Evolutionary conservation across 1,140 invertebrate genomes (phyloP), one percentile per base, ranked within the genome.

Genomic region (Agraylea sexmaculata): DNA sequence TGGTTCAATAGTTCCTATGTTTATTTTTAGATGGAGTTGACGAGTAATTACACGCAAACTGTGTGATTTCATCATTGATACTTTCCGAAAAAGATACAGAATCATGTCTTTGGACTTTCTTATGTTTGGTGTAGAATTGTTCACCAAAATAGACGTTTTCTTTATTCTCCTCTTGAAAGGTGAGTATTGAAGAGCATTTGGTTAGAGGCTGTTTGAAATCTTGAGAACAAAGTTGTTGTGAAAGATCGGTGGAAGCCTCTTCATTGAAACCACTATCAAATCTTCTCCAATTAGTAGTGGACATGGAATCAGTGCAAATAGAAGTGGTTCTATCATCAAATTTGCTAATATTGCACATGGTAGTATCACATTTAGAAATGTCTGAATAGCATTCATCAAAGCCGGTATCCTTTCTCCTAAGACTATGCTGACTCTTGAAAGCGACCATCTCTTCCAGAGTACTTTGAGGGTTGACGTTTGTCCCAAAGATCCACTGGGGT

Each of bases 251-350:
- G 2, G 60, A 63, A 0, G 53, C 61, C 44, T 65, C 64, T 29
- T 67, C 63, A 50, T 63, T 65, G 34, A 66, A 67, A 8, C 62
- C 62, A 35, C 64, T 67, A 38, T 67, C 64, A 3, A 61, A 55
- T 45, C 64, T 54, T 53, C 59, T 60, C 64, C 64, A 67, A 39
- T 56, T 56, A 8, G 58, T 45, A 50, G 62, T 64, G 4, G 64
- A 64, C 30, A 59, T 57, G 15, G 42, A 37, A 7, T 15, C 28
- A 31, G 33, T 43, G 19, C n/a, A 31, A 23, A 42, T 40, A 27
- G 43, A 42, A 6, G 47, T 42, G 49, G 64, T 63, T 34, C 61
- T 64, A 7, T 62, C 50, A 20, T 53, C 59, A 12, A 49, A 51
- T 42, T 58, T 57, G 45, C 42, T 58, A n/a, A 51, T 37, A 49